Evolutionary conservation across 2,113 vertebrate genomes (phyloP).

Genomic region (Ameiurus melas): DNA sequence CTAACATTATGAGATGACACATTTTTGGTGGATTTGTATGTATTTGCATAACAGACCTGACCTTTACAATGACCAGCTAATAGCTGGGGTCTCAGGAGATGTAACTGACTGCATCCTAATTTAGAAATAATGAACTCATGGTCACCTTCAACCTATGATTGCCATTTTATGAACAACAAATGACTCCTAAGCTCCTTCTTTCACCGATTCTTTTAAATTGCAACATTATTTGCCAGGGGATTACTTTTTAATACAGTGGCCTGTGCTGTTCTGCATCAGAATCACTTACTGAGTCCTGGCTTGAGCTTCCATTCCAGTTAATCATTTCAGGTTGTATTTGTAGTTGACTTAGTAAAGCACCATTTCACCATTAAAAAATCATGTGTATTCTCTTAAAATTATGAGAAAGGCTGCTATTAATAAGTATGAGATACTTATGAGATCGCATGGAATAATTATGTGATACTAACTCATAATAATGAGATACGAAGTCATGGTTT

Average conservation of each 20-base stretch:
- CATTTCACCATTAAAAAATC: background rate
- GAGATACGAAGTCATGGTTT: background rate
- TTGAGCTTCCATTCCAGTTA: conserved; percentile 55
- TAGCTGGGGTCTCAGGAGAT: background rate
- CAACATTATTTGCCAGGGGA: conserved; percentile 54
- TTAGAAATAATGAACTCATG: conserved; percentile 12
- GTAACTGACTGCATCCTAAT: background rate
- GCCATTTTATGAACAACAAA: conserved; percentile 15
- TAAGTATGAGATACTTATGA: background rate
- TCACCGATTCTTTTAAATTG: conserved; percentile 37
- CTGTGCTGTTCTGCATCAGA: conserved; percentile 51
- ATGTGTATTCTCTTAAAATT: background rate
- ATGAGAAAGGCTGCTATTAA: background rate
- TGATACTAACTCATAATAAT: background rate
- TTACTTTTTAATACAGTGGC: conserved; percentile 57
- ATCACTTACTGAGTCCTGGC: conserved; percentile 64
- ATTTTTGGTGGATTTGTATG: background rate
- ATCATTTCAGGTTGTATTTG: conserved; percentile 52
- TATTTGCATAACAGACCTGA: background rate
- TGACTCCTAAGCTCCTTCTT: background rate
- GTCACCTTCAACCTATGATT: conserved; percentile 19
- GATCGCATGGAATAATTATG: background rate
- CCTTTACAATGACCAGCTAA: background rate
- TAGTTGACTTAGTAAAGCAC: background rate
- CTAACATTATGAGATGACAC: background rate